Base-by-base conservation (phyloP, 2,888 invertebrate species). In the Eupeodes luniger region DNA sequence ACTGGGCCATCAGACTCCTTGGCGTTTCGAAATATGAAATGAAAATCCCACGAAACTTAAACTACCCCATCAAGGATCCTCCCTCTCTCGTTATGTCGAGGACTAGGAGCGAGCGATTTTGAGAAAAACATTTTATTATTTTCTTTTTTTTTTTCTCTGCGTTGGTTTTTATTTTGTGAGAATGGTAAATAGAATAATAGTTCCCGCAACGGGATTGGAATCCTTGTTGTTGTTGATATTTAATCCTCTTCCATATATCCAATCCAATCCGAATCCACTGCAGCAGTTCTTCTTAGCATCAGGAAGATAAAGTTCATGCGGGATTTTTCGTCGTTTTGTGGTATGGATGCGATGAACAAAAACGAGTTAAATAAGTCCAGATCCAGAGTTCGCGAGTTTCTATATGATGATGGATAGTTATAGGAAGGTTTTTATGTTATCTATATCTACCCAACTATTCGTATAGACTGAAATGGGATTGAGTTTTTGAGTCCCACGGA, bases 1-100 rank as follows among this genome's bases (percentile, higher is more conserved):
- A 84, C 80, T 87, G 76, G 87, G 87, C 84, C 87, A 87, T 14
- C 80, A 87, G 79, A 87, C 80, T 84, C 53, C 70, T 80, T 77
- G 67, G 51, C 53, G 47, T 11, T 67, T 59, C 49, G 44, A 57
- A 62, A 75, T 53, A 51, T 64, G 64, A 27, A 7, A 40, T 40
- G 40, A 55, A 74, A n/a, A 67, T 87, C 76, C 67, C 76, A 67
- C 76, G 61, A 72, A 79, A 80, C 87, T 72, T 27, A 27, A 27
- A 80, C 76, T 84, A 40, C 40, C 40, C 40, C 40, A 40, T 77
- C 76, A 66, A 86, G 83, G 79, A 83, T 75, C 67, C 10, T 53
- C 72, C 34, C 11, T 14, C n/a, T 51, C 74, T 4, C 34, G 7
- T 34, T 27, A 27, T 5, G 51, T 34, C 34, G n/a, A 51, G 16